Conservation (phyloP, 2,888 invertebrate genomes). For the Ypsolopha sequella region DNA sequence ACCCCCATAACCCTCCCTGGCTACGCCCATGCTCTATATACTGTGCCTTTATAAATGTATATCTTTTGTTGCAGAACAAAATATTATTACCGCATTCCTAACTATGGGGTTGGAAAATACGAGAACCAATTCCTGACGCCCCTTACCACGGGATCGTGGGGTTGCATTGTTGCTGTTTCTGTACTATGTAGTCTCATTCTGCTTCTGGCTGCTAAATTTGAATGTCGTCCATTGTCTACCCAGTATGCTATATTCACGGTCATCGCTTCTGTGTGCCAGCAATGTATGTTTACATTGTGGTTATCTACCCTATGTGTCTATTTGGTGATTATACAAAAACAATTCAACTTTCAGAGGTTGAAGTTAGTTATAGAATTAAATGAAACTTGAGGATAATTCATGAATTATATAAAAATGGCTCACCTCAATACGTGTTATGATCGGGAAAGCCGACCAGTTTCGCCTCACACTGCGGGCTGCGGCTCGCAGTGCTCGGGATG, state of each 20-base stretch:
- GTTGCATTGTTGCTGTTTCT: constrained; percentile 28
- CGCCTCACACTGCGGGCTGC: no score
- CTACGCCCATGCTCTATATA: no score
- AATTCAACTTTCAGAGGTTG: no score
- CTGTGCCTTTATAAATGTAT: background rate
- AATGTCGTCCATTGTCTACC: constrained; percentile 28
- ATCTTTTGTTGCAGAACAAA: constrained; percentile 29
- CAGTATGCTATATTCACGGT: constrained; percentile 50
- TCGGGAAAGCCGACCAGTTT: no score
- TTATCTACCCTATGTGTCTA: no score
- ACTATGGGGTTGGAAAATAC: constrained; percentile 39
- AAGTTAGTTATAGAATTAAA: no score
- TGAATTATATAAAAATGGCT: no score
- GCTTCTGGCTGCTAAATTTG: constrained; percentile 32
- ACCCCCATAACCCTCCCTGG: no score
- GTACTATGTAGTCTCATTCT: constrained; percentile 35
- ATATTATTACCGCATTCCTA: constrained; percentile 46
- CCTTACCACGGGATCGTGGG: constrained; percentile 45
- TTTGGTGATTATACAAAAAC: no score
- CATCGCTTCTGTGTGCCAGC: constrained; percentile 48
- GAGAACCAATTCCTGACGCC: constrained; percentile 61
- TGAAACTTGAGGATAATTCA: no score
- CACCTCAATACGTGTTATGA: no score
- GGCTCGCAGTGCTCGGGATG: no score
- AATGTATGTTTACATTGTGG: constrained; percentile 30